A percentile compares a stretch with the other conserved stretches of the same genome.
Conservation (phyloP, 2,888 invertebrate genomes). For the Malachius bipustulatus region DNA sequence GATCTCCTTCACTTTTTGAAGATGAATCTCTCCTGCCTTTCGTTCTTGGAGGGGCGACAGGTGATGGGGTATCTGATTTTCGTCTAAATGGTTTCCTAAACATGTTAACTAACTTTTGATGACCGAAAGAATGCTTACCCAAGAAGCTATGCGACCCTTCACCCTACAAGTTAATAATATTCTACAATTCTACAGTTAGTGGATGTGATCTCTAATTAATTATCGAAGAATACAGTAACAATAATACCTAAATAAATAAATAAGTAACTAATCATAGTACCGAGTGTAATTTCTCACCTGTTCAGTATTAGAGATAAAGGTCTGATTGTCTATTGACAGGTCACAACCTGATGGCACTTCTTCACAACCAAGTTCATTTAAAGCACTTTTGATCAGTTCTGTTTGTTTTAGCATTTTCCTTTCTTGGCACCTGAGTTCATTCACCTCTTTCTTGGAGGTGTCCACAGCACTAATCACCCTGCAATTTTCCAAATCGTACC, state of each 20-base stretch:
- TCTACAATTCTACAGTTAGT: no score
- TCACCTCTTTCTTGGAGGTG: constrained; percentile 51
- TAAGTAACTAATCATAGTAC: no score
- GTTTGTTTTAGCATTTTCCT: constrained; percentile 70
- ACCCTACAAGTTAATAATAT: no score
- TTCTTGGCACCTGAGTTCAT: constrained; percentile 71
- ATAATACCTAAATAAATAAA: no score
- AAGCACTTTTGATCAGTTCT: constrained; percentile 72
- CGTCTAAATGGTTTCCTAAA: constrained; percentile 56
- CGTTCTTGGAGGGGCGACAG: constrained; percentile 46
- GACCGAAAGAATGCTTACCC: constrained; percentile 45
- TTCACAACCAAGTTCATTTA: constrained; percentile 78
- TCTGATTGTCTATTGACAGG: constrained; percentile 47
- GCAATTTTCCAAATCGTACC: constrained; percentile 6
- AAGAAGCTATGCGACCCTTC: constrained; percentile 44
- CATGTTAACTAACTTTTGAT: constrained; percentile 49
- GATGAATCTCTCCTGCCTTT: constrained; percentile 34
- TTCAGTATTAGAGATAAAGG: constrained; percentile 53
- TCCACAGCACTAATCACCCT: constrained; percentile 26
- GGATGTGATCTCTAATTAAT: no score
- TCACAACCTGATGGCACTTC: constrained; percentile 80
- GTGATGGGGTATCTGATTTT: constrained; percentile 54
- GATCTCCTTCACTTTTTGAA: constrained; percentile 33
- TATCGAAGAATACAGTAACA: no score
- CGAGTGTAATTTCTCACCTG: constrained; percentile 49